phyloP scores from a whole-genome alignment of 2,888 invertebrate genomes.

The Rhagium mordax region DNA sequence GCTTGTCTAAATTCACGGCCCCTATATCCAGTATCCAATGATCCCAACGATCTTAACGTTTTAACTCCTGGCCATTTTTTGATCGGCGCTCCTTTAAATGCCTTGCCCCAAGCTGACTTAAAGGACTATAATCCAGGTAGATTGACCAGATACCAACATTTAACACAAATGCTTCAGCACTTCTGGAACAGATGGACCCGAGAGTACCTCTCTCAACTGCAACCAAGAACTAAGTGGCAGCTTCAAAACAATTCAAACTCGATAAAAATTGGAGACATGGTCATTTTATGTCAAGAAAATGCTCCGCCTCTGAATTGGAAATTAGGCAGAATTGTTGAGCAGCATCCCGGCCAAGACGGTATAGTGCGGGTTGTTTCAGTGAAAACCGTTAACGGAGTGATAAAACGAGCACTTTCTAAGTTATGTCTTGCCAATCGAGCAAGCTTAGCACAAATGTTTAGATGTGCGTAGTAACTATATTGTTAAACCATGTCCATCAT shows the following conservation, averaged over 20 bases:
- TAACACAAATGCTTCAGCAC: neutral
- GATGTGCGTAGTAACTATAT: no score
- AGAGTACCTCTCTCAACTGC: neutral
- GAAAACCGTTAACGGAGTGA: neutral
- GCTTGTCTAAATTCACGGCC: conserved; percentile 14
- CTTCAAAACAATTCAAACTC: neutral
- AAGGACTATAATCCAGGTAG: no score
- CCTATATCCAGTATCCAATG: neutral
- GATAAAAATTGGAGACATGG: neutral
- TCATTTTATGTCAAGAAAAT: neutral
- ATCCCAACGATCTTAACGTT: neutral
- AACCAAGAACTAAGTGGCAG: conserved; percentile 5
- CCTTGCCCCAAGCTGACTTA: neutral
- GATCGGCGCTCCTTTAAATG: neutral
- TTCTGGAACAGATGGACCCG: conserved; percentile 9
- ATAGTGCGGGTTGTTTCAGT: neutral
- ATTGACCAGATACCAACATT: neutral
- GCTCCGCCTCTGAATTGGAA: neutral
- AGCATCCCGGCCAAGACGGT: neutral
- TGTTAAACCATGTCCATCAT: no score
- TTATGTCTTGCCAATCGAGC: no score
- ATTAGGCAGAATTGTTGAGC: neutral
- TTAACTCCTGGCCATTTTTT: conserved; percentile 17
- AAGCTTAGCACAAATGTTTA: no score
- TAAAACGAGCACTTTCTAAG: no score